phyloP scores from a whole-genome alignment of 2,888 invertebrate species.

The Conops quadrifasciatus region DNA sequence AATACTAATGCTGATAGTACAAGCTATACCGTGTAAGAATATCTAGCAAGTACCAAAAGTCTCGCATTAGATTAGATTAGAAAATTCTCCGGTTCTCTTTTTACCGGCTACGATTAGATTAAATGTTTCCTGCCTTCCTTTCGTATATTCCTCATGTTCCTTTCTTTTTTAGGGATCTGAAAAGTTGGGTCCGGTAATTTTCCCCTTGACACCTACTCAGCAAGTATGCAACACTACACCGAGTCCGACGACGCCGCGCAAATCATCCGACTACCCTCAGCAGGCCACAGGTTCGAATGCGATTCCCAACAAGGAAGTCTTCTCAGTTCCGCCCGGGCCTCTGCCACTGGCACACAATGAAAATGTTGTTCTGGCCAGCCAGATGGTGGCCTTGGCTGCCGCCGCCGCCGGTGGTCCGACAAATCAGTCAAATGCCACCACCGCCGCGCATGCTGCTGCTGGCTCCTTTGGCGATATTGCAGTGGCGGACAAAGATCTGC shows the following conservation, averaged over 20 bases:
- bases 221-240: conserved; percentile 60
- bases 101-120: neutral
- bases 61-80: too few species aligned
- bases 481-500: conserved; percentile 29
- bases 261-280: conserved; percentile 72
- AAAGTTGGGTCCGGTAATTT: conserved; percentile 75
- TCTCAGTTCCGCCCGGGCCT: conserved; percentile 37
- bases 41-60: too few species aligned
- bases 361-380: conserved; percentile 63
- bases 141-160: conserved; percentile 40
- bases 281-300: conserved; percentile 61
- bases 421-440: conserved; percentile 52
- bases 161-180: conserved; percentile 75
- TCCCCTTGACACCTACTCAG: conserved; percentile 71
- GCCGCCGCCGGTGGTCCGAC: conserved; percentile 29
- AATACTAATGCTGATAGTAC: too few species aligned
- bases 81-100: too few species aligned
- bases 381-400: conserved; percentile 37
- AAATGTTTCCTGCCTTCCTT: neutral
- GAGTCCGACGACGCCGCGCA: conserved; percentile 72
- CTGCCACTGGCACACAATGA: conserved; percentile 22
- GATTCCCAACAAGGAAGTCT: conserved; percentile 42
- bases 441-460: conserved; percentile 42
- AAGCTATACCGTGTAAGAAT: too few species aligned
- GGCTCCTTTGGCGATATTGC: conserved; percentile 18